These are phyloP conservation scores for Lepidocolaptes lacrymiger DNA, from an alignment of 2,797 vertebrate species.

Conservation along the genomic window DNA sequence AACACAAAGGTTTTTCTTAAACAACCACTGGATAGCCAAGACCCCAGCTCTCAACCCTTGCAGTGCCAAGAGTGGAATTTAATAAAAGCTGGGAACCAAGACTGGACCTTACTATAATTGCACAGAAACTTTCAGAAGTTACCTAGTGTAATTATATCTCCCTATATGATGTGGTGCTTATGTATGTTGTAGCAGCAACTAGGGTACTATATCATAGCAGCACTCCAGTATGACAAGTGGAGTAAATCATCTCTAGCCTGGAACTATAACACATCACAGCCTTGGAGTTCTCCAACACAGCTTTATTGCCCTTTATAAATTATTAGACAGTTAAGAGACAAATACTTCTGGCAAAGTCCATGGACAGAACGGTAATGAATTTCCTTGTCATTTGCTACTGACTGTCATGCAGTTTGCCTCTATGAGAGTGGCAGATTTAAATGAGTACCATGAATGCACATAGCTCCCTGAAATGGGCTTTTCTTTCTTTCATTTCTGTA, in stretches of 20 bases:
- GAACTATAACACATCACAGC: background rate
- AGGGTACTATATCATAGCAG: background rate
- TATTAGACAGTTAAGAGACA: background rate
- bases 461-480: background rate
- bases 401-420: background rate
- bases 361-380: background rate
- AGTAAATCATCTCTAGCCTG: background rate
- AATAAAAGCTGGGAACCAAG: background rate
- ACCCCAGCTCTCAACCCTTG: background rate
- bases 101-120: background rate
- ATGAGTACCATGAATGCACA: background rate
- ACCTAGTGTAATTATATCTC: background rate
- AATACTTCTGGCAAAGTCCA: background rate
- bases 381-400: background rate
- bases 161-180: background rate
- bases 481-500: background rate
- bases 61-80: background rate
- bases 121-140: background rate
- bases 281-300: background rate
- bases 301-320: background rate
- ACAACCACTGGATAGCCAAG: fast-evolving
- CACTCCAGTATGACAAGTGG: fast-evolving
- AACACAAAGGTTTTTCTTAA: background rate
- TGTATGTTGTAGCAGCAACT: background rate
- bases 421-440: background rate